Base-by-base conservation (phyloP, 2,113 vertebrate species). In the Cryptotis parvus region DNA sequence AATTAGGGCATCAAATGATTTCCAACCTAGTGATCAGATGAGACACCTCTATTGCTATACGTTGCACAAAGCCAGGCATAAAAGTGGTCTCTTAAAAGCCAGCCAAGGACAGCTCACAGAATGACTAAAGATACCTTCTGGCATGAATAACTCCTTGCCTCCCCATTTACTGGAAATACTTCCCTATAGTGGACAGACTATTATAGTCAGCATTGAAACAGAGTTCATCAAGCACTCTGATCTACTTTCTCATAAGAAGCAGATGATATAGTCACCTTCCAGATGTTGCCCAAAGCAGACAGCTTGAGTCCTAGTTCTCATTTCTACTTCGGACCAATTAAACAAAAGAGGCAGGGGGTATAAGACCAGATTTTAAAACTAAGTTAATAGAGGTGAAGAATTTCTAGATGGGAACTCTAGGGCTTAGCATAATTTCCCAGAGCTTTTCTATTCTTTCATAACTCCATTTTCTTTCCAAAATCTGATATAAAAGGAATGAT, bases 311-410 rank as follows among this genome's bases (percentile, higher is more conserved):
- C 4, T 9, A 43, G 9, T 0, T 27, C 1, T 58, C 3, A 43
- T 10, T 24, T 11, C 37, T 18, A 37, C 1, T 0, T 35, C 27
- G 37, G 39, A 15, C 4, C 65, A 8, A n/a, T n/a, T n/a, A 37
- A 82, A 69, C 45, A 52, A 79, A 73, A 63, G 61, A 73, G 9
- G 3, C 15, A 75, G 4, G 1, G 27, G 0, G 0, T 58, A 35
- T 33, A 61, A 76, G 20, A 41, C 16, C n/a, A 83, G 10, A 45
- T 83, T 77, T 43, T 41, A 45, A 91, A 95, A 55, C 43, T 45
- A 9, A 14, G 1, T 70, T 26, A n/a, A 29, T 6, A 82, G 18
- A 77, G 1, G 9, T 43, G 37, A 63, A 68, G 3, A 37, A 20
- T 58, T 3, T 88, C 27, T 22, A 55, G 22, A 35, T 29, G 39